phyloP scores from a whole-genome alignment of 2,888 invertebrate species.

The Stegophylla sp. region DNA sequence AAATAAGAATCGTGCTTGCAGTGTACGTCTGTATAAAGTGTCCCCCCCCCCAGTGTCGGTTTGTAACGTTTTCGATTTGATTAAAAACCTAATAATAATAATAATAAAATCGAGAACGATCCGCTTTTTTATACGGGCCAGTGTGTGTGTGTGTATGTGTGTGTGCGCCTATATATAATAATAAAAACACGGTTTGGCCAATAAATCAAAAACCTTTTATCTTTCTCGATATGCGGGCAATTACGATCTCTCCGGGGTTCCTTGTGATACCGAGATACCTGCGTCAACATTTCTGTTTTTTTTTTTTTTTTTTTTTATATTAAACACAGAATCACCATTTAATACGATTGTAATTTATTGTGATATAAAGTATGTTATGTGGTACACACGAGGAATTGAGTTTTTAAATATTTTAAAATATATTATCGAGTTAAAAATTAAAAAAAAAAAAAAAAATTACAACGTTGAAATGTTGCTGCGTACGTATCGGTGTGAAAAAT shows the following conservation, averaged over 20 bases:
- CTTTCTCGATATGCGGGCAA: slow-evolving; percentile 57
- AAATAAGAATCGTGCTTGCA: neutral
- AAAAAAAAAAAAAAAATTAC: neutral
- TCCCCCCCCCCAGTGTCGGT: slow-evolving; percentile 17
- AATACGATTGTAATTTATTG: slow-evolving; percentile 58
- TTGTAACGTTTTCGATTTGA: slow-evolving; percentile 43
- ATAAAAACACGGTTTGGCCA: slow-evolving; percentile 53
- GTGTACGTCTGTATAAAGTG: neutral
- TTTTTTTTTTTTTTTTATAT: too few species aligned
- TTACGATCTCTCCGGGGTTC: slow-evolving; percentile 57
- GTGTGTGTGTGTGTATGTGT: neutral
- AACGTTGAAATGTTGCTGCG: neutral
- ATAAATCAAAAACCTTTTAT: slow-evolving; percentile 59
- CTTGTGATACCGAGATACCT: slow-evolving; percentile 46
- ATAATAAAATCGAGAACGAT: slow-evolving; percentile 52
- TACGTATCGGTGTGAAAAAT: slow-evolving; percentile 13
- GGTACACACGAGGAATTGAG: slow-evolving; percentile 23
- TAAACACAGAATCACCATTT: slow-evolving; percentile 47
- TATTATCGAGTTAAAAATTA: slow-evolving; percentile 1
- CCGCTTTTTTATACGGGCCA: slow-evolving; percentile 21
- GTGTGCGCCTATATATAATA: slow-evolving; percentile 1
- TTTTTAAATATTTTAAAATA: slow-evolving; percentile 41
- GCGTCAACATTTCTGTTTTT: slow-evolving; percentile 53
- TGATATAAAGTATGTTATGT: slow-evolving; percentile 27
- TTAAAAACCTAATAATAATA: slow-evolving; percentile 44